Conservation (phyloP, 2,888 invertebrate species). For the Macropis europaea region DNA sequence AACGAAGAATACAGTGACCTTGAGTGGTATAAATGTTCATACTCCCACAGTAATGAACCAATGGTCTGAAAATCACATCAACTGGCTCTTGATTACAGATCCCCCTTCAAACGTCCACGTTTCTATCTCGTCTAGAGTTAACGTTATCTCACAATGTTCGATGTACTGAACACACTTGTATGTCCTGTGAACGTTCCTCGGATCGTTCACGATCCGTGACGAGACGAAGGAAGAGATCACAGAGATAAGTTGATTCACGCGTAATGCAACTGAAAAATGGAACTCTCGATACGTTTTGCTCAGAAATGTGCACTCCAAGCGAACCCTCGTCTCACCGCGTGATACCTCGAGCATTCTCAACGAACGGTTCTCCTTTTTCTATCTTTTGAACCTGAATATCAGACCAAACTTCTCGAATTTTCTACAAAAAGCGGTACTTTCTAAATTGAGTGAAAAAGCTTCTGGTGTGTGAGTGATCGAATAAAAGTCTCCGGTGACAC, state of each 20-base stretch:
- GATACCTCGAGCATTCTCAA: not conserved
- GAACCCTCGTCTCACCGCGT: not conserved
- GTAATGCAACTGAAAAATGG: no score
- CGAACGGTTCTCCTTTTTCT: no score
- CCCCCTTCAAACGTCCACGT: conserved; percentile 1
- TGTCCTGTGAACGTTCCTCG: not conserved
- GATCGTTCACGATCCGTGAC: not conserved
- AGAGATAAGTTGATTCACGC: not conserved
- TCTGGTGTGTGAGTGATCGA: not conserved
- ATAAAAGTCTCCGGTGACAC: not conserved
- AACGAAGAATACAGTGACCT: no score
- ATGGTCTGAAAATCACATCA: not conserved
- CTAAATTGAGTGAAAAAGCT: not conserved
- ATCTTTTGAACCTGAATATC: no score
- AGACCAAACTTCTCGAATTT: no score
- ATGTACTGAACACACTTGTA: conserved; percentile 3
- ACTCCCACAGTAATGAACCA: not conserved
- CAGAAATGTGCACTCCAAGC: conserved; percentile 22
- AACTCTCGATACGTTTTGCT: not conserved
- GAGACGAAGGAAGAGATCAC: not conserved
- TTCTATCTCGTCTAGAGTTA: not conserved
- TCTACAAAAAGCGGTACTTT: no score
- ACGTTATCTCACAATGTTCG: not conserved
- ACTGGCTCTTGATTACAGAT: conserved; percentile 20
- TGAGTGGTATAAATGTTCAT: no score